Base-by-base conservation (phyloP, 2,888 invertebrate species). In the Nemoura dubitans region DNA sequence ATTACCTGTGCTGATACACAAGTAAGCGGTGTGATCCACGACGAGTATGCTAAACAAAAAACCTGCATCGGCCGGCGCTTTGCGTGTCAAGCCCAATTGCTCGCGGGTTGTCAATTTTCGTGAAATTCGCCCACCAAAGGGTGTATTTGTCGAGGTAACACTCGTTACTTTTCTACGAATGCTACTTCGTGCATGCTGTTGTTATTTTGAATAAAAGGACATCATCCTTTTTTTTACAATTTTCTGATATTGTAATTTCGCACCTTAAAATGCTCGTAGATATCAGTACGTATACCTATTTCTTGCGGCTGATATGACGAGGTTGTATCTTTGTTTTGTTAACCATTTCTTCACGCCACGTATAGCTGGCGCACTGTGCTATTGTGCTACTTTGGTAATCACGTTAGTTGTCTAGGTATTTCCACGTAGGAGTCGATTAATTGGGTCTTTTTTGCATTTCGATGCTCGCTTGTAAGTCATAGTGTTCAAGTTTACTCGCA, bases 41-140 rank as follows among this genome's bases (percentile, higher is more conserved):
- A 7, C 59, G 59, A 59, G 59, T 59, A 59, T 59, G 59, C 59
- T 59, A 21, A 59, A 21, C 59, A 21, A 21, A 59, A 85, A 30
- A 85, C 78, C 36, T 85, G 80, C 36, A 27, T 85, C 85, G 27
- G 14, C 78, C 85, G 76, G 77, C 78, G 42, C 29, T 76, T 85
- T 59, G 59, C 59, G 14, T 59, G 59, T 59, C 59, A 21, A 59
- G 2, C 14, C 21, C 59, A 21, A 59, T 10, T 59, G 59, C 59
- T 2, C 14, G 21, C 59, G 14, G 59, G 59, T 1, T 59, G 21
- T 59, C 36, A 59, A 21, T 59, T 21, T 59, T 21, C 59, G 16
- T 10, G 10, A 21, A 59, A 59, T 59, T 10, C 36, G 36, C 36
- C 36, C 36, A 36, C 36, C n/a, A 36, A 21, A 21, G 59, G 16